Base-by-base conservation (phyloP, 1,140 invertebrate species). In the Meteorus sp. region DNA sequence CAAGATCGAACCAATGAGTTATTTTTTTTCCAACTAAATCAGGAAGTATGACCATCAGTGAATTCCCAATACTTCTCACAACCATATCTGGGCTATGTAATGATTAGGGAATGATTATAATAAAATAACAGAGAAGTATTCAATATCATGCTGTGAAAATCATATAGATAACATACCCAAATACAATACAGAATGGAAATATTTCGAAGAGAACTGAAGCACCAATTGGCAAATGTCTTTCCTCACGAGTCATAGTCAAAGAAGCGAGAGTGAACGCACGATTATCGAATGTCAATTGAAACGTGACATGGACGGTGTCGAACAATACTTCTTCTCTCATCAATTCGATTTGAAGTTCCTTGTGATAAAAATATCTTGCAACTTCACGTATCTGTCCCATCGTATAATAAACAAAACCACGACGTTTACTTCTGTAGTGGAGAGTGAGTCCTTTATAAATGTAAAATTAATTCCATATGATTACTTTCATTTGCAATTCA, bases 101-200 rank as follows among this genome's bases (percentile, higher is more conserved):
- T 11, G 11, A 19, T n/a, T 29, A n/a, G n/a, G 2, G 19, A 23
- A 41, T 31, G 13, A 41, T 31, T 39, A 9, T 27, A 37, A 23
- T 55, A 35, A 15, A 52, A 17, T n/a, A n/a, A n/a, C n/a, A n/a
- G 11, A 20, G 51, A 33, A 59, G 37, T 23, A 9, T 7, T 15
- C 44, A 20, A 41, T 33, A 29, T 50, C 5, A 13, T 5, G 19
- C 8, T n/a, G 17, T 22, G 6, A 9, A 41, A 58, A 33, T 37
- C 4, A 39, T n/a, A 39, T 20, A 20, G 41, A 17, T 13, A 29
- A 39, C 82, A 81, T 80, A 92, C 88, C 93, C 91, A 79, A 98
- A 98, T 19, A 97, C 92, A 65, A 98, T 91, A 78, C 94, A 95
- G 81, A 98, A 98, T 3, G 97, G 96, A 79, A 98, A 99, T 69